Evolutionary conservation across 2,797 vertebrate species (phyloP).

Genomic region (Anguilla pacifica): DNA sequence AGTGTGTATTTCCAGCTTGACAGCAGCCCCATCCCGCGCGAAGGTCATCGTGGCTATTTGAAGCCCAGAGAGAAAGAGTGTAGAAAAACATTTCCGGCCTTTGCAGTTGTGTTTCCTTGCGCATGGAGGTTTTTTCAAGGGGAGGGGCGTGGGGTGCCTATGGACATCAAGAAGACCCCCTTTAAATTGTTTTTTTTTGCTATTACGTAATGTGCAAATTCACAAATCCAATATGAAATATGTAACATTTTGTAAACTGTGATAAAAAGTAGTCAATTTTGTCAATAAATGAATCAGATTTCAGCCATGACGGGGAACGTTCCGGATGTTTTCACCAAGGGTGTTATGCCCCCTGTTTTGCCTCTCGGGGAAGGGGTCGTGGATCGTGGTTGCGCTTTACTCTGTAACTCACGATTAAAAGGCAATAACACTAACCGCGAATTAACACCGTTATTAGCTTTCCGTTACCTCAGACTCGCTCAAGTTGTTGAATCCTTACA

Average conservation of each 20-base stretch:
- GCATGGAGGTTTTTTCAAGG: background rate
- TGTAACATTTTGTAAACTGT: no score
- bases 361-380: no score
- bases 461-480: background rate
- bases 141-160: background rate
- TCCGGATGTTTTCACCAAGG: background rate
- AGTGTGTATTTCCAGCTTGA: background rate
- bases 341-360: no score
- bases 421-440: no score
- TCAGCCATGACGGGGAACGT: background rate
- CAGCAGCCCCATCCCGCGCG: background rate
- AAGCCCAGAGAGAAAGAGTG: background rate
- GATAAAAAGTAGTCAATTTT: no score
- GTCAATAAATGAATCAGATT: no score
- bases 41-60: background rate
- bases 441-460: background rate
- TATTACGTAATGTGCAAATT: no score
- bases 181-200: no score
- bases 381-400: no score
- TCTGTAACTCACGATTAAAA: no score
- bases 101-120: background rate
- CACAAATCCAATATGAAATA: no score
- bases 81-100: constrained; percentile 6
- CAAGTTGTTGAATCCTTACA: background rate
- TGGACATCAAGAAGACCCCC: no score